Percentiles rank a stretch among this genome's conserved stretches.
These are phyloP conservation scores for Xestia rhomboidea DNA, from an alignment of 2,888 invertebrate genomes.

Conservation along the genomic window DNA sequence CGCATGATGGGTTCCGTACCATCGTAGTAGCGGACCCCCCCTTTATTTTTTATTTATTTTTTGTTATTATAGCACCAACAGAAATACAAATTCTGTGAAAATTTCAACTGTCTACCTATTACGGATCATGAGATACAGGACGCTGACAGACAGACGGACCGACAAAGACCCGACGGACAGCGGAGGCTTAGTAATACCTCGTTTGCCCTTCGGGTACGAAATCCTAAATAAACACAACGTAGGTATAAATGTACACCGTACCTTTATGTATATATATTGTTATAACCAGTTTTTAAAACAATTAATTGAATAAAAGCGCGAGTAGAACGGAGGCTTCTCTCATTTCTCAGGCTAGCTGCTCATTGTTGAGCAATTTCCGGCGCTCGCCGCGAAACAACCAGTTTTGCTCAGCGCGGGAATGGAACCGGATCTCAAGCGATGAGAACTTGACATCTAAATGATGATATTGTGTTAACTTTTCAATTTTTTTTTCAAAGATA, in stretches of 20 bases:
- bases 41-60: too few species aligned
- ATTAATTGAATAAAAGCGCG: constrained; percentile 31
- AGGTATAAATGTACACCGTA: neutral
- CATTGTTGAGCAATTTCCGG: constrained; percentile 67
- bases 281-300: constrained; percentile 32
- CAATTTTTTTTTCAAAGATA: neutral
- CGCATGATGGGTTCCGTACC: too few species aligned
- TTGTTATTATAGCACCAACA: too few species aligned
- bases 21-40: too few species aligned
- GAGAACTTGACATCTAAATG: constrained; percentile 42
- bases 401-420: constrained; percentile 46
- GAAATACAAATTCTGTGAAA: too few species aligned
- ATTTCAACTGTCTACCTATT: too few species aligned
- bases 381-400: constrained; percentile 50
- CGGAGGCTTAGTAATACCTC: too few species aligned
- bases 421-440: constrained; percentile 47
- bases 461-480: constrained; percentile 15
- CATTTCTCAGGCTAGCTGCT: constrained; percentile 42
- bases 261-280: neutral
- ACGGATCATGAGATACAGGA: too few species aligned
- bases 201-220: too few species aligned
- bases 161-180: too few species aligned
- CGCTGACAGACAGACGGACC: too few species aligned
- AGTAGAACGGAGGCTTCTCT: constrained; percentile 31
- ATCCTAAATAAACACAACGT: neutral